Base-by-base conservation (phyloP, 30 jellyfish, hydroid and myxozoan genomes). In the Cassiopea xamachana region DNA sequence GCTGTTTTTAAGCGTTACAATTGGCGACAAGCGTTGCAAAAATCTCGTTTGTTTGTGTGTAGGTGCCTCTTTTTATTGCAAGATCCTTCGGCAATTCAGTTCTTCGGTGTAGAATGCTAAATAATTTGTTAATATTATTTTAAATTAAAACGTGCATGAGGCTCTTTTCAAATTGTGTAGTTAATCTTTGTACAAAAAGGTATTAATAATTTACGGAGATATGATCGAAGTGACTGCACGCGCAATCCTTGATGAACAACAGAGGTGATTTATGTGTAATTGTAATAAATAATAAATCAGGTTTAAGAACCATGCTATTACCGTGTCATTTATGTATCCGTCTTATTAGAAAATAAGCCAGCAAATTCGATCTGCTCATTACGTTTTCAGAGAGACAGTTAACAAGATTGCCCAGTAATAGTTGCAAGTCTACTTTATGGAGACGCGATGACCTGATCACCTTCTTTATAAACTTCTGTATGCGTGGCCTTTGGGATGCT, bases 351-450 rank as follows among this genome's bases (percentile, higher is more conserved):
- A 2, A 71, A 71, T 71, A 43, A 43, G 55, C 10, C 55, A 71
- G 80, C 5, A 43, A 19, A 71, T 71, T 71, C 55, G 15, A 43
- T 71, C 80, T n/a, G 39, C 15, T n/a, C 55, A 71, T 9, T 71
- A 43, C 15, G 80, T 71, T 71, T 71, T 14, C n/a, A 71, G 80
- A 64, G 80, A 71, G n/a, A 71, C 80, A 14, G 80, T 19, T 71
- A 71, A 19, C 50, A 71, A 43, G 80, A 71, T 71, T 71, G 50
- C 12, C 27, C 39, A 0, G 6, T 71, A 71, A 68, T 68, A 8
- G 80, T 16, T 2, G 50, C 19, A 12, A 55, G 80, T 71, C 80
- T 71, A 9, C 3, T n/a, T 71, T 68, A 6, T 68, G n/a, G 77
- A 68, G 77, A 68, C 77, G n/a, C 58, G 0, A 51, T 71, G 58